phyloP scores from a whole-genome alignment of 1,140 invertebrate species.

The Brevipalpus yothersi region DNA sequence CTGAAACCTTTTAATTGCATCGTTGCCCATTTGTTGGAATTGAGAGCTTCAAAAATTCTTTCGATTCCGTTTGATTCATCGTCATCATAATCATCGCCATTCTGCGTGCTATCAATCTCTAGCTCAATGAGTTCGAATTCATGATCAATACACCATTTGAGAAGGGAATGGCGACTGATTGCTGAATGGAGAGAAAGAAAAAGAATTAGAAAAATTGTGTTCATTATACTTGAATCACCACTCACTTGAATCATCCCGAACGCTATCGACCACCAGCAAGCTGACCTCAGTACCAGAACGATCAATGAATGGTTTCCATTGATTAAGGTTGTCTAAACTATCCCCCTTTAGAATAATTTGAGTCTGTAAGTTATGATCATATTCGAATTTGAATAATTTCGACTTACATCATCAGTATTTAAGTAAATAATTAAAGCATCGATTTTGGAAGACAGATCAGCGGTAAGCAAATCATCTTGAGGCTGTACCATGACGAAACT shows the following conservation, averaged over 20 bases:
- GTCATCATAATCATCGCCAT: constrained; percentile 23
- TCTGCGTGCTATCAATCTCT: constrained; percentile 24
- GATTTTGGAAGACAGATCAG: neutral
- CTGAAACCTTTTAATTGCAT: constrained; percentile 34
- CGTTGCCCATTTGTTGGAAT: constrained; percentile 51
- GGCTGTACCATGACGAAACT: neutral
- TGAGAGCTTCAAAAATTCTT: constrained; percentile 43
- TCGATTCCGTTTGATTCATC: constrained; percentile 39
- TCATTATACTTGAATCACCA: neutral
- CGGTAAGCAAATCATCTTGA: too few species aligned
- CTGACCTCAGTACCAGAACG: constrained; percentile 26
- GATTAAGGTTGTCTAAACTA: constrained; percentile 15
- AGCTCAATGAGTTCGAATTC: constrained; percentile 48
- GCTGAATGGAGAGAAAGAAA: constrained; percentile 8
- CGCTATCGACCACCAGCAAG: constrained; percentile 27
- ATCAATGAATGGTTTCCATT: constrained; percentile 25
- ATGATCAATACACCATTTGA: constrained; percentile 35
- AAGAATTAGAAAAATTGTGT: neutral
- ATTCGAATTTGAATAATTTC: too few species aligned
- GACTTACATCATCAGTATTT: neutral
- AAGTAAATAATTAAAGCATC: constrained; percentile 5
- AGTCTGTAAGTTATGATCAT: too few species aligned
- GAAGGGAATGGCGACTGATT: constrained; percentile 18
- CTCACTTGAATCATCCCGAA: constrained; percentile 15
- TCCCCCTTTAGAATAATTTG: neutral